Evolutionary conservation across 2,888 invertebrate species (phyloP).

Genomic region (Tipula confusa): DNA sequence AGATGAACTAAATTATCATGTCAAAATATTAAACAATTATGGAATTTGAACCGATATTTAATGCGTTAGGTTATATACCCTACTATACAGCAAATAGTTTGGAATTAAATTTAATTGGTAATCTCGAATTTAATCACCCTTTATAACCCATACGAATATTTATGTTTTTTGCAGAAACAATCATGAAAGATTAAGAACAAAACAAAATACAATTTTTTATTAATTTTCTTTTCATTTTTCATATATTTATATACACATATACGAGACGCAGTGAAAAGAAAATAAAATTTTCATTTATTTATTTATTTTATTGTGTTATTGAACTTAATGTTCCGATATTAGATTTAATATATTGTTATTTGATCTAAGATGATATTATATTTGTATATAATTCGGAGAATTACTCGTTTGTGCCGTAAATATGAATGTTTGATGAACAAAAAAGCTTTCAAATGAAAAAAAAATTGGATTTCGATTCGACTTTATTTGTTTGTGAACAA

Average conservation of each 20-base stretch:
- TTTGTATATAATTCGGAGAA: neutral
- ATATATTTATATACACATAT: neutral
- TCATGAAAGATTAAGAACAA: neutral
- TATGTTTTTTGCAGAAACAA: neutral
- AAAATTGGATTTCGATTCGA: neutral
- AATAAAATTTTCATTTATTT: neutral
- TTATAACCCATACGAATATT: too few species aligned
- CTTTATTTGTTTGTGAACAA: neutral
- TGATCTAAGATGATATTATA: neutral
- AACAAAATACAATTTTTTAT: neutral
- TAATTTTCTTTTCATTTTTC: neutral
- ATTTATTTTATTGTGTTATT: neutral
- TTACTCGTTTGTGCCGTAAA: neutral
- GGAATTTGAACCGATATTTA: too few species aligned
- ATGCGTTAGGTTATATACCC: too few species aligned
- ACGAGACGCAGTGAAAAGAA: neutral
- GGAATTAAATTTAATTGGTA: too few species aligned
- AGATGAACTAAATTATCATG: too few species aligned
- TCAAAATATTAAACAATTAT: too few species aligned
- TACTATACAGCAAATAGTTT: too few species aligned
- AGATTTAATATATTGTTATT: neutral
- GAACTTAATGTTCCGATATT: neutral
- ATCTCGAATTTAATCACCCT: too few species aligned
- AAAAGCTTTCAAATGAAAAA: constrained; percentile 5
- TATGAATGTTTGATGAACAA: neutral